Conservation (phyloP, 1,140 invertebrate genomes). For the Octopus bimaculoides region DNA sequence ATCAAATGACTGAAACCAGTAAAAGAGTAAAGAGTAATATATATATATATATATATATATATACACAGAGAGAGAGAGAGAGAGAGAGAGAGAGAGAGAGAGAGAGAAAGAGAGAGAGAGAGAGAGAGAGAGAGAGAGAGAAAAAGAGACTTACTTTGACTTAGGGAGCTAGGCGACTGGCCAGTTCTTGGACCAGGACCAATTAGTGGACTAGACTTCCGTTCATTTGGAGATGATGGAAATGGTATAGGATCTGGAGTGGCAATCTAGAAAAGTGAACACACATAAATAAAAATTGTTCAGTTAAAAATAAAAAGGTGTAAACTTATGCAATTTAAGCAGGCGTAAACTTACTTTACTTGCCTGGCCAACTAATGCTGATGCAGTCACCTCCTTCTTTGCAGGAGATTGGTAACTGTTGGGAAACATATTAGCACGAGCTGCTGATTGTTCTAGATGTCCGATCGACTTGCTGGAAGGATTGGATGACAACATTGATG, state of each 20-base stretch:
- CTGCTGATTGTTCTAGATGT: conserved; percentile 36
- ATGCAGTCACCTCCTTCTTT: conserved; percentile 38
- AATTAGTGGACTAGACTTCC: conserved; percentile 41
- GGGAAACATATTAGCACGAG: conserved; percentile 40
- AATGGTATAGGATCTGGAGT: conserved; percentile 48
- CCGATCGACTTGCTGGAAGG: conserved; percentile 30
- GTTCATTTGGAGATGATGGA: conserved; percentile 41
- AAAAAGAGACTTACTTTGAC: conserved; percentile 23
- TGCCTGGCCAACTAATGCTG: conserved; percentile 21
- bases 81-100: too few species aligned
- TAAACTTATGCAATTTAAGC: not conserved
- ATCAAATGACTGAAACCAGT: too few species aligned
- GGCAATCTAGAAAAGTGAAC: conserved; percentile 26
- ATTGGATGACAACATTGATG: conserved; percentile 34
- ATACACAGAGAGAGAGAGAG: too few species aligned
- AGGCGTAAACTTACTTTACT: conserved; percentile 16
- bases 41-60: too few species aligned
- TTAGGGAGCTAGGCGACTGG: conserved; percentile 23
- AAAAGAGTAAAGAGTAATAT: too few species aligned
- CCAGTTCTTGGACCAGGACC: conserved; percentile 27
- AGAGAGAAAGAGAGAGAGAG: too few species aligned
- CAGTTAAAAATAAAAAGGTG: not conserved
- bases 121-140: too few species aligned
- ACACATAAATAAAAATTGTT: not conserved
- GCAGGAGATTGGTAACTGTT: conserved; percentile 46